These are phyloP conservation scores for Chaetodon auriga DNA, from an alignment of 2,113 vertebrate species.

Conservation along the genomic window DNA sequence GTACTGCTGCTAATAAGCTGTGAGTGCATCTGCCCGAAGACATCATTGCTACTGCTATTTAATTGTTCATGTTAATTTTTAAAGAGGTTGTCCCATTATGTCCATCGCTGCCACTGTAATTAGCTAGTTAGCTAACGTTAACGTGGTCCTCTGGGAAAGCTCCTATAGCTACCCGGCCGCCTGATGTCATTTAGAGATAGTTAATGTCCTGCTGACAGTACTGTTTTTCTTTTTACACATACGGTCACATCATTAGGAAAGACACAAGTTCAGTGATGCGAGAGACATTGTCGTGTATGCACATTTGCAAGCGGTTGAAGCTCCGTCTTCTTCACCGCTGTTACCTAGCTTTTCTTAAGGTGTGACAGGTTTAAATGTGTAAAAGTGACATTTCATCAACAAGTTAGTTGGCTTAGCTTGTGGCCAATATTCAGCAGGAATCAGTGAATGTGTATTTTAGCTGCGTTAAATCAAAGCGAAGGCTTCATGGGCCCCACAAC, in stretches of 20 bases:
- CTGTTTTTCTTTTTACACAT: not conserved
- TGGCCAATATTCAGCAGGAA: too few species aligned
- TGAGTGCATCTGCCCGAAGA: not conserved
- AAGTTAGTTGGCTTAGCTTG: not conserved
- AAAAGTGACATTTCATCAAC: too few species aligned
- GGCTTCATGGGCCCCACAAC: constrained; percentile 5
- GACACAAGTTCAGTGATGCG: rapidly evolving
- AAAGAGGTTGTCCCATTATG: not conserved
- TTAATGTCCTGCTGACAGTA: not conserved
- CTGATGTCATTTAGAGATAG: not conserved
- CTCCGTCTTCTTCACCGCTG: not conserved
- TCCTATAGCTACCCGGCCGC: not conserved
- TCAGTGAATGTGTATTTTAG: not conserved
- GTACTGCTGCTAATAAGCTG: not conserved
- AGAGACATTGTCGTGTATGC: not conserved
- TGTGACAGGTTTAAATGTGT: not conserved
- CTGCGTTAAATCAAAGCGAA: not conserved
- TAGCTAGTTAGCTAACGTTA: constrained; percentile 46
- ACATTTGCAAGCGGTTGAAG: not conserved
- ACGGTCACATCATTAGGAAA: too few species aligned
- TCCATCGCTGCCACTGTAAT: not conserved
- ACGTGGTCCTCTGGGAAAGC: constrained; percentile 20
- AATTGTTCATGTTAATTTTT: not conserved
- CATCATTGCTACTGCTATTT: not conserved
- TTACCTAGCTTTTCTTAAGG: not conserved